Evolutionary conservation across 2,113 vertebrate species (phyloP).

Genomic region (Neoarius graeffei): DNA sequence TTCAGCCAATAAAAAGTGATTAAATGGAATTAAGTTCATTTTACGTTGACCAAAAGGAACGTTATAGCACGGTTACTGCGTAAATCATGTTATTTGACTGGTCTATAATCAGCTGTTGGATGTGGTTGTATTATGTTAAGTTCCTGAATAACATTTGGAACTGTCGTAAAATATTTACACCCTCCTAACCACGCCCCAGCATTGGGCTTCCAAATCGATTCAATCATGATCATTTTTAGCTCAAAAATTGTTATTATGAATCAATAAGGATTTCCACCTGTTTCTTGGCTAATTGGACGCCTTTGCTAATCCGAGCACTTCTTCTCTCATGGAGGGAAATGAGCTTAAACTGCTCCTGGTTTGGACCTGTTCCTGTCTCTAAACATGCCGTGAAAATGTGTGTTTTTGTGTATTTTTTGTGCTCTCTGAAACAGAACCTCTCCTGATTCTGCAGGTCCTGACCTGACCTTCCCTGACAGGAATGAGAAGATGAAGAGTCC

Average conservation of each 20-base stretch:
- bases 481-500: neutral
- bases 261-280: neutral
- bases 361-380: neutral
- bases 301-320: neutral
- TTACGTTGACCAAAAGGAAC: neutral
- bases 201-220: neutral
- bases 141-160: neutral
- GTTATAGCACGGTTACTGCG: neutral
- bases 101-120: neutral
- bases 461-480: slow-evolving; percentile 1
- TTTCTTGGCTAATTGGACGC: neutral
- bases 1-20: neutral
- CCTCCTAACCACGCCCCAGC: neutral
- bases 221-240: neutral
- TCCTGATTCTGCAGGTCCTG: neutral
- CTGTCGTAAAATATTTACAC: neutral
- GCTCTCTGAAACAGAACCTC: neutral
- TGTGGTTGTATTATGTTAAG: neutral
- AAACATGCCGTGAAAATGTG: neutral
- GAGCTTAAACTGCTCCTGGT: neutral
- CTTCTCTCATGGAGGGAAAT: neutral
- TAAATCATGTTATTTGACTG: neutral
- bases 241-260: neutral
- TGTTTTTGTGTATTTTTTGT: neutral
- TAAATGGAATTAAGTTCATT: neutral